phyloP scores from a whole-genome alignment of 2,113 vertebrate genomes.

The Melozone crissalis region DNA sequence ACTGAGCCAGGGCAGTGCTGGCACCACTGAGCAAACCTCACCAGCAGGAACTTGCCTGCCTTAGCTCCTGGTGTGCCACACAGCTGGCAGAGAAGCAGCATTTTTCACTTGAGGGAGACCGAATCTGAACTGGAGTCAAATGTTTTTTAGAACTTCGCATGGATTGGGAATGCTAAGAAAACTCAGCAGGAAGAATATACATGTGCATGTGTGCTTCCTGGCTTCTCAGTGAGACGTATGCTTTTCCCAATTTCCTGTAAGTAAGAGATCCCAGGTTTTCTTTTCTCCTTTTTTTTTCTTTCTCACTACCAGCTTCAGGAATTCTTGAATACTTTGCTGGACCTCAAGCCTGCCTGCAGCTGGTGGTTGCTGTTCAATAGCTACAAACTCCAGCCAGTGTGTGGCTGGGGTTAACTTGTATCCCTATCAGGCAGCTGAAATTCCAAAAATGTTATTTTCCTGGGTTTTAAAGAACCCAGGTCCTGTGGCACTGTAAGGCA shows the following conservation, averaged over 20 bases:
- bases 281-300: not conserved
- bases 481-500: not conserved
- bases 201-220: not conserved
- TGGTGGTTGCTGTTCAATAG: not conserved
- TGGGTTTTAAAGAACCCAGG: not conserved
- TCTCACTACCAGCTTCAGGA: not conserved
- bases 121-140: not conserved
- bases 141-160: not conserved
- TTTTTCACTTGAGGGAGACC: not conserved
- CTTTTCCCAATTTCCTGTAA: not conserved
- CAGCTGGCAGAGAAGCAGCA: not conserved
- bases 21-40: not conserved
- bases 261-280: not conserved
- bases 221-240: not conserved
- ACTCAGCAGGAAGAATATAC: not conserved
- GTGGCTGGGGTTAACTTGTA: not conserved
- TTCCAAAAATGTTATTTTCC: not conserved
- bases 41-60: not conserved
- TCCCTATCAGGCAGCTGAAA: not conserved
- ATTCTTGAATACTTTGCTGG: not conserved
- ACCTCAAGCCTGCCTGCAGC: not conserved
- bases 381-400: not conserved
- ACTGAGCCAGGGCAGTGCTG: too few relatives aligned
- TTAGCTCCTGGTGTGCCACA: fast-evolving
- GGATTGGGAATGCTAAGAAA: not conserved